A percentile compares a stretch with the other conserved stretches of the same genome.
Evolutionary conservation across 2,888 invertebrate genomes (phyloP).

Genomic region (Acleris sparsana): DNA sequence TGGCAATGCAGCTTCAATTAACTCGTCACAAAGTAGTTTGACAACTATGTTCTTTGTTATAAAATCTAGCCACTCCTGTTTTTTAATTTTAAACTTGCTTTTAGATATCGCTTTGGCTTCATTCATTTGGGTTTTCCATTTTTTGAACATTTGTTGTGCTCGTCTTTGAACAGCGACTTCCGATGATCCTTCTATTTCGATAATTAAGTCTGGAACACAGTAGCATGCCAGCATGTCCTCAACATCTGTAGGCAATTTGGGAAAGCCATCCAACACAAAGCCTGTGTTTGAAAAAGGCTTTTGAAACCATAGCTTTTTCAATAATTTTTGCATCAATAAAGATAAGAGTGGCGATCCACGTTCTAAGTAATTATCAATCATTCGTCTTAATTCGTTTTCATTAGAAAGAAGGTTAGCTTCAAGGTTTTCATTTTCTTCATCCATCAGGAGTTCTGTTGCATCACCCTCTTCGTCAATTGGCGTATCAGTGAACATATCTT

Average conservation of each 20-base stretch:
- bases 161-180: slow-evolving; percentile 62
- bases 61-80: slow-evolving; percentile 56
- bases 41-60: slow-evolving; percentile 59
- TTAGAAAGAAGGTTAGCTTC: slow-evolving; percentile 60
- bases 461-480: slow-evolving; percentile 62
- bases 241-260: slow-evolving; percentile 80
- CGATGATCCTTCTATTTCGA: slow-evolving; percentile 71
- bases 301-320: slow-evolving; percentile 79
- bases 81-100: slow-evolving; percentile 51
- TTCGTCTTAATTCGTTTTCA: slow-evolving; percentile 64
- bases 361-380: slow-evolving; percentile 77
- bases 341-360: slow-evolving; percentile 73
- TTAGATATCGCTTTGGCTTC: slow-evolving; percentile 60
- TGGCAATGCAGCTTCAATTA: slow-evolving; percentile 50
- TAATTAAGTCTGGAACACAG: slow-evolving; percentile 83
- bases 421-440: slow-evolving; percentile 63
- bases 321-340: slow-evolving; percentile 66
- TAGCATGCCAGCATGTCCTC: slow-evolving; percentile 76
- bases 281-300: slow-evolving; percentile 76
- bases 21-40: slow-evolving; percentile 62
- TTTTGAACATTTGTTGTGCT: slow-evolving; percentile 56
- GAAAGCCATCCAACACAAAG: slow-evolving; percentile 85
- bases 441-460: slow-evolving; percentile 62
- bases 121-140: slow-evolving; percentile 68
- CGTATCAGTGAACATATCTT: slow-evolving; percentile 66